These are phyloP conservation scores for Drosophila meridionalis DNA, from an alignment of 2,888 invertebrate genomes.

Conservation along the genomic window DNA sequence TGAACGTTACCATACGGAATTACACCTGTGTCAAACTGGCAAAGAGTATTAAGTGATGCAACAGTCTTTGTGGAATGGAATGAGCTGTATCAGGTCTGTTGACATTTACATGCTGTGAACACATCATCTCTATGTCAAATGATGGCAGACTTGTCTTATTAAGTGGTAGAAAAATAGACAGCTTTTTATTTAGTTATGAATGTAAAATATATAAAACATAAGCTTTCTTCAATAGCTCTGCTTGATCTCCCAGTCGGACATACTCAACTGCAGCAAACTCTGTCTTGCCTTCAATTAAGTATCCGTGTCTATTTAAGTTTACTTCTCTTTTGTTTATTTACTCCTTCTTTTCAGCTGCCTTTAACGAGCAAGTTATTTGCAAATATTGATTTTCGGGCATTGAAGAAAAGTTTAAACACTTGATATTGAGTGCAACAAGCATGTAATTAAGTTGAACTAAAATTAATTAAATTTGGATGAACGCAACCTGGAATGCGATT, in stretches of 20 bases:
- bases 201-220: no score
- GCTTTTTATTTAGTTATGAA: no score
- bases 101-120: not conserved
- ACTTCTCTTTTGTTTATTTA: not conserved
- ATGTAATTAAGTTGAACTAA: not conserved
- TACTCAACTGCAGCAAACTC: not conserved
- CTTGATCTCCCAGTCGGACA: not conserved
- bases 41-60: not conserved
- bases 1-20: not conserved
- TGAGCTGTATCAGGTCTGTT: not conserved
- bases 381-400: conserved; percentile 5
- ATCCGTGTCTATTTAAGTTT: not conserved
- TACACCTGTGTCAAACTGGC: not conserved
- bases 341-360: not conserved
- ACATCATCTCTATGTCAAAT: no score
- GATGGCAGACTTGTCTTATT: no score
- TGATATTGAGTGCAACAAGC: not conserved
- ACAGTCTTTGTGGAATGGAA: not conserved
- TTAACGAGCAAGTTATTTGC: not conserved
- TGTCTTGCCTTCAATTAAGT: not conserved
- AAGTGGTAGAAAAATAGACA: no score
- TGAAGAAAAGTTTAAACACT: not conserved
- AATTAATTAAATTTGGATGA: not conserved
- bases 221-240: not conserved
- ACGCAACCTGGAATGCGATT: not conserved